These are phyloP conservation scores for Pelobates cultripes DNA, from an alignment of 2,797 vertebrate species.

Conservation along the genomic window DNA sequence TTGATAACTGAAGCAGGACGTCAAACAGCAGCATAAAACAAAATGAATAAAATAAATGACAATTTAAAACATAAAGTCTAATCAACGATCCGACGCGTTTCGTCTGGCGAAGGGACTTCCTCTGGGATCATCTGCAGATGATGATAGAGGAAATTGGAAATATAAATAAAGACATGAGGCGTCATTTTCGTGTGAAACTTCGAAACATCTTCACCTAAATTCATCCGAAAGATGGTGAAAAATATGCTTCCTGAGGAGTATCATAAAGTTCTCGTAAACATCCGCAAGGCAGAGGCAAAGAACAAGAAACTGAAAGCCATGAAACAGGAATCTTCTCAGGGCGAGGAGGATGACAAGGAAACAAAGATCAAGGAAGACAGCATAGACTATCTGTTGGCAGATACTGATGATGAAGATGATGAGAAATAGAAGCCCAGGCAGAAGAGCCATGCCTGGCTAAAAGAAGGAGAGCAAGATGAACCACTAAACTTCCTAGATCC, in stretches of 20 bases:
- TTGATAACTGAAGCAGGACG: too few species aligned
- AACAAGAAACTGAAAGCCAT: conserved; percentile 80
- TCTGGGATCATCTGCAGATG: conserved; percentile 65
- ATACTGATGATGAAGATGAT: conserved; percentile 83
- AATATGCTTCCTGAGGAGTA: conserved; percentile 86
- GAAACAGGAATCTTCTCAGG: conserved; percentile 64
- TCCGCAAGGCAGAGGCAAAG: conserved; percentile 89
- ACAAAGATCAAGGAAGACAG: conserved; percentile 79
- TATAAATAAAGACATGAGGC: conserved; percentile 87
- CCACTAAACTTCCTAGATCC: conserved; percentile 97
- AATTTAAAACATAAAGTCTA: too few species aligned
- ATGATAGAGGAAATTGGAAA: conserved; percentile 90
- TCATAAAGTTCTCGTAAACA: conserved; percentile 90
- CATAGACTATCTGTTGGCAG: conserved; percentile 92
- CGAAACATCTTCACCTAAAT: conserved; percentile 93
- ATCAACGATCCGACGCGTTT: too few species aligned
- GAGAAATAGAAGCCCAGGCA: conserved; percentile 69
- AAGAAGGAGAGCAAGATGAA: conserved; percentile 92
- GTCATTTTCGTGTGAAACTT: conserved; percentile 92
- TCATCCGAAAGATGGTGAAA: conserved; percentile 93
- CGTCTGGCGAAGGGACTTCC: too few species aligned
- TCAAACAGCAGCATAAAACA: too few species aligned
- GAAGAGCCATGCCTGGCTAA: conserved; percentile 87
- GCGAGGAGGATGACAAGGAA: conserved; percentile 67
- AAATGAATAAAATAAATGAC: too few species aligned